Evolutionary conservation across 2,888 invertebrate species (phyloP).

Genomic region (Patella caerulea): DNA sequence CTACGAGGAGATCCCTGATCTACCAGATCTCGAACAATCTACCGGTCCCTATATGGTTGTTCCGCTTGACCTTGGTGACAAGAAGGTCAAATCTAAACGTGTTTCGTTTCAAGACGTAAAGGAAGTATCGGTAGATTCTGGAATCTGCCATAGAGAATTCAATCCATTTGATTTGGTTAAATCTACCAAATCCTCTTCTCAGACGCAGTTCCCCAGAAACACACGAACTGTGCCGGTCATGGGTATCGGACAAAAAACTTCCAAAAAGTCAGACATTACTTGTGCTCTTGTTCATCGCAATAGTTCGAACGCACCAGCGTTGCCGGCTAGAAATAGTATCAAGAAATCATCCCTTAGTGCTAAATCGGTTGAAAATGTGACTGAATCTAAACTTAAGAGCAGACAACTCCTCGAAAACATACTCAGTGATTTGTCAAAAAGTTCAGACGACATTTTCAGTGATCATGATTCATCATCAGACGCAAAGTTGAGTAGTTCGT

Average conservation of each 20-base stretch:
- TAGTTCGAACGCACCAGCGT: background rate
- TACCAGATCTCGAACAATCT: conserved; percentile 14
- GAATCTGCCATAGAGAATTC: background rate
- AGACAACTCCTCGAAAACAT: background rate
- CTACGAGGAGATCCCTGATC: conserved; percentile 43
- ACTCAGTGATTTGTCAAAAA: background rate
- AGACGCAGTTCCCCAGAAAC: no score
- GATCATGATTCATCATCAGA: background rate
- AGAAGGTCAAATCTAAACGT: background rate
- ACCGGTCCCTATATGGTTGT: conserved; percentile 38
- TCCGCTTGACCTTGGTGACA: conserved; percentile 14
- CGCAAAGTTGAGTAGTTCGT: background rate
- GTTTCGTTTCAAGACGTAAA: background rate
- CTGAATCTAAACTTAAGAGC: background rate
- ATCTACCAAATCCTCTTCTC: background rate
- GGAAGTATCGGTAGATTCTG: background rate
- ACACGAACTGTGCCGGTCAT: background rate
- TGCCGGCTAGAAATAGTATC: background rate
- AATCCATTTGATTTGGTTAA: background rate
- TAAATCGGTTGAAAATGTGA: conserved; percentile 5
- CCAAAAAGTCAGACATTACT: conserved; percentile 21
- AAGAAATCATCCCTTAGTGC: background rate
- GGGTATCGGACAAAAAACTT: conserved; percentile 19
- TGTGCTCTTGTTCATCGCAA: conserved; percentile 25
- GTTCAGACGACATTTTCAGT: background rate